These are phyloP conservation scores for Phodopus roborovskii DNA, from an alignment of 2,113 vertebrate species.

Conservation along the genomic window DNA sequence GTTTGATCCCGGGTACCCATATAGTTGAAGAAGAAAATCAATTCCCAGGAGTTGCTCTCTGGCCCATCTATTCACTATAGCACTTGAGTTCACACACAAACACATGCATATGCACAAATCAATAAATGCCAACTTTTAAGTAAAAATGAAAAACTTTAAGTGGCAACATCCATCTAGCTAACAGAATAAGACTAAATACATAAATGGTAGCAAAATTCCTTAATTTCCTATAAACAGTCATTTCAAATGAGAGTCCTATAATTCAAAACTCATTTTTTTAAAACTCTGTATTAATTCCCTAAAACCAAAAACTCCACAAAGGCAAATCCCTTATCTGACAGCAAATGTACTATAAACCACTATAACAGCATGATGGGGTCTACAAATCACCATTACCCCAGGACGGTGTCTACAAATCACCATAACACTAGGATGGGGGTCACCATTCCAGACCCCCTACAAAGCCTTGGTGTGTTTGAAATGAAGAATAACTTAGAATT, in stretches of 20 bases:
- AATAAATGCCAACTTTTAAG: not conserved
- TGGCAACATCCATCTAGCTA: not conserved
- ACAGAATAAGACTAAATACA: not conserved
- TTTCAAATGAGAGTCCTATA: slow-evolving; percentile 20
- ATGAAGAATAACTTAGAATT: not conserved
- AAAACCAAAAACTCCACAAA: not conserved
- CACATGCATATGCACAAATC: not conserved
- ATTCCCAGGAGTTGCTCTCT: not conserved
- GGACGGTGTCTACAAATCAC: not conserved
- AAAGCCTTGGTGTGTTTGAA: not conserved
- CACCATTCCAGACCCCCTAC: not conserved
- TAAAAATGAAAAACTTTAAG: slow-evolving; percentile 20
- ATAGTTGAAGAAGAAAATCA: not conserved
- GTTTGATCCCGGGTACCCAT: not conserved
- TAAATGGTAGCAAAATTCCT: slow-evolving; percentile 3
- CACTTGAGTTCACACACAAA: not conserved
- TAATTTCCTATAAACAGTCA: slow-evolving; percentile 37
- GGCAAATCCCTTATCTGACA: not conserved
- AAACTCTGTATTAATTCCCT: slow-evolving; percentile 7
- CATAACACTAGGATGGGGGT: not conserved
- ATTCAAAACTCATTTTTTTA: slow-evolving; percentile 1
- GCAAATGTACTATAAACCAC: not conserved
- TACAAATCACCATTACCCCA: not conserved
- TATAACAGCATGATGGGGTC: not conserved
- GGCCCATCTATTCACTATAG: not conserved